Evolutionary conservation across 2,888 invertebrate species (phyloP).

Genomic region (Archips crataeganus): DNA sequence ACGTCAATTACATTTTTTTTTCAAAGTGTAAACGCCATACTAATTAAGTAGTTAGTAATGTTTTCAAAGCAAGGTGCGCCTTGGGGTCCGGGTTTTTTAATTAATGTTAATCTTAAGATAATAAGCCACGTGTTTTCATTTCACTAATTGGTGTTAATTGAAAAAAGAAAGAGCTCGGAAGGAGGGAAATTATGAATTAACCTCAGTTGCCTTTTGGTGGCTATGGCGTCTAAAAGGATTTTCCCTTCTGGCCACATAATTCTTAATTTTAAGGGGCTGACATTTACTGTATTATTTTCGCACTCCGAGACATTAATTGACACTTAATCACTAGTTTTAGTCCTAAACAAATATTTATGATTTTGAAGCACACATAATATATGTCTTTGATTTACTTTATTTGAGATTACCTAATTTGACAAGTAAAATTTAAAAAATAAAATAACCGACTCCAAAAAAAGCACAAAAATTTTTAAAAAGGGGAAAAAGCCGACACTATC

Average conservation of each 20-base stretch:
- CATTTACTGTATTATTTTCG: background rate
- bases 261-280: background rate
- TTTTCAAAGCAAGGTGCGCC: conserved; percentile 75
- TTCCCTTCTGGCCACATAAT: conserved; percentile 6
- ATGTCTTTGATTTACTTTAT: too few relatives aligned
- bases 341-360: too few relatives aligned
- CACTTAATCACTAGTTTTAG: background rate
- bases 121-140: conserved; percentile 76
- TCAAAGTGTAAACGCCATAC: conserved; percentile 46
- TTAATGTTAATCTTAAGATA: conserved; percentile 82
- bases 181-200: conserved; percentile 33
- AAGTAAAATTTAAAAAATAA: too few relatives aligned
- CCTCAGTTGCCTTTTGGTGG: conserved; percentile 20
- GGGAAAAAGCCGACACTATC: too few relatives aligned
- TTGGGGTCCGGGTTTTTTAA: conserved; percentile 75
- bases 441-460: too few relatives aligned
- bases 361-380: too few relatives aligned
- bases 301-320: background rate
- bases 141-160: conserved; percentile 74
- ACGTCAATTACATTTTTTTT: background rate
- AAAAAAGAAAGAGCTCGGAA: conserved; percentile 55
- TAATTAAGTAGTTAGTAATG: conserved; percentile 69
- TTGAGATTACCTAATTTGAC: too few relatives aligned
- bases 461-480: too few relatives aligned
- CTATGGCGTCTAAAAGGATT: background rate